Percentiles rank a stretch among this genome's conserved stretches.
Conservation (phyloP, 2,797 vertebrate genomes). For the Microcaecilia unicolor region DNA sequence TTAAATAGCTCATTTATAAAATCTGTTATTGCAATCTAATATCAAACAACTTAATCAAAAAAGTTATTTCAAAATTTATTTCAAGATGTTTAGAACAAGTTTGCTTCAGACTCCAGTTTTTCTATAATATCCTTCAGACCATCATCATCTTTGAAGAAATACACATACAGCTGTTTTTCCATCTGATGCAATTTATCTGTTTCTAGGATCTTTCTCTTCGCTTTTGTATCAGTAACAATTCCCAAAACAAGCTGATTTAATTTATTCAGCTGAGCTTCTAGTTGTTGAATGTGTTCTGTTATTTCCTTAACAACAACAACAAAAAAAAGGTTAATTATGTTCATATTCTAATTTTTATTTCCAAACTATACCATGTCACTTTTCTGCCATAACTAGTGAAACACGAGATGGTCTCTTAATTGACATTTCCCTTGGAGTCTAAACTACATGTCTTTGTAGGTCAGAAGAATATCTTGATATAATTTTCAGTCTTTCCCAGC, state of each 20-base stretch:
- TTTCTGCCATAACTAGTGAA: too few species aligned
- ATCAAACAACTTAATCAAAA: background rate
- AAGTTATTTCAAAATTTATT: conserved; percentile 18
- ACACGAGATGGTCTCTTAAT: too few species aligned
- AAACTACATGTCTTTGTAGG: too few species aligned
- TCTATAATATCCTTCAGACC: conserved; percentile 68
- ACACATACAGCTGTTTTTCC: conserved; percentile 78
- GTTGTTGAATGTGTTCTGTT: conserved; percentile 52
- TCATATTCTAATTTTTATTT: background rate
- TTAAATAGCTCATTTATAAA: too few species aligned
- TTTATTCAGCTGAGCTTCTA: conserved; percentile 60
- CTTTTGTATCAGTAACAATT: conserved; percentile 67
- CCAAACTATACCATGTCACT: too few species aligned
- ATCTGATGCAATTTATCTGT: conserved; percentile 55
- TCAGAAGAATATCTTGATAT: too few species aligned
- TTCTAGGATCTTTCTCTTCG: conserved; percentile 67
- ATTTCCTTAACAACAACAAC: too few species aligned
- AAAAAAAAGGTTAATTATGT: background rate
- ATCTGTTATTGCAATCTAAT: background rate
- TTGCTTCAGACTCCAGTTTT: conserved; percentile 60
- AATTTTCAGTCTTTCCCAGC: too few species aligned
- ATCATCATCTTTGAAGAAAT: conserved; percentile 71
- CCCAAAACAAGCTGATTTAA: conserved; percentile 66
- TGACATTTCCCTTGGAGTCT: too few species aligned
- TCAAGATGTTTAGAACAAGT: conserved; percentile 18